Evolutionary conservation across 2,113 vertebrate genomes (phyloP).

Genomic region (Catharus bicknelli): DNA sequence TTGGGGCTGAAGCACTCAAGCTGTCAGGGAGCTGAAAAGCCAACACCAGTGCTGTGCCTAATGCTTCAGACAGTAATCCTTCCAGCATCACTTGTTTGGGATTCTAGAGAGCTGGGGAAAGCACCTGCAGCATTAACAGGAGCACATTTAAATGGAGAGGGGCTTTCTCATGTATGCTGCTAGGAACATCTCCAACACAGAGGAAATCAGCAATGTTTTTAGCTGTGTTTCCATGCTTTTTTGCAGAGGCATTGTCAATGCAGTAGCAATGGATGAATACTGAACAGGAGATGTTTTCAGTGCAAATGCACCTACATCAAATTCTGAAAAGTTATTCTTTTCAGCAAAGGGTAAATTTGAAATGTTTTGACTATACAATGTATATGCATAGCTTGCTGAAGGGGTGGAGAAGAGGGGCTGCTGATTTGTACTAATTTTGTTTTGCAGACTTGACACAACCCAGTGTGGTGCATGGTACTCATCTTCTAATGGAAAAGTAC

Average conservation of each 20-base stretch:
- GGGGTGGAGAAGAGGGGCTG: not conserved
- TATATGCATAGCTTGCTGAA: not conserved
- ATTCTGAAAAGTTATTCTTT: conserved; percentile 1
- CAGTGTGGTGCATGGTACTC: not conserved
- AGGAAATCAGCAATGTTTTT: not conserved
- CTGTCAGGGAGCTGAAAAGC: conserved; percentile 40
- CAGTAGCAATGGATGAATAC: not conserved
- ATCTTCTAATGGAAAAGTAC: not conserved
- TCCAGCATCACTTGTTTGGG: not conserved
- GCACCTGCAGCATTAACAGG: not conserved
- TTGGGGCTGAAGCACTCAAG: conserved; percentile 29
- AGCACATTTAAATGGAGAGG: not conserved
- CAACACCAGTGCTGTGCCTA: not conserved
- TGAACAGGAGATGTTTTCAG: not conserved
- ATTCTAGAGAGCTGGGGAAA: not conserved
- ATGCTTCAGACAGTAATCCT: not conserved
- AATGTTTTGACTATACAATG: not conserved
- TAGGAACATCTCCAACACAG: not conserved
- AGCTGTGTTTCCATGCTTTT: not conserved
- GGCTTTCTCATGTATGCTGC: not conserved
- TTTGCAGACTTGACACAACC: not conserved
- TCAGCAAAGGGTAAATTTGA: conserved; percentile 3
- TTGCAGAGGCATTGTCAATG: not conserved
- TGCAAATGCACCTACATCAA: not conserved
- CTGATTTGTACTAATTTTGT: conserved; percentile 26